A percentile compares a stretch with the other conserved stretches of the same genome.
These are phyloP conservation scores for Neodiprion lecontei DNA, from an alignment of 1,140 invertebrate species.

Conservation along the genomic window DNA sequence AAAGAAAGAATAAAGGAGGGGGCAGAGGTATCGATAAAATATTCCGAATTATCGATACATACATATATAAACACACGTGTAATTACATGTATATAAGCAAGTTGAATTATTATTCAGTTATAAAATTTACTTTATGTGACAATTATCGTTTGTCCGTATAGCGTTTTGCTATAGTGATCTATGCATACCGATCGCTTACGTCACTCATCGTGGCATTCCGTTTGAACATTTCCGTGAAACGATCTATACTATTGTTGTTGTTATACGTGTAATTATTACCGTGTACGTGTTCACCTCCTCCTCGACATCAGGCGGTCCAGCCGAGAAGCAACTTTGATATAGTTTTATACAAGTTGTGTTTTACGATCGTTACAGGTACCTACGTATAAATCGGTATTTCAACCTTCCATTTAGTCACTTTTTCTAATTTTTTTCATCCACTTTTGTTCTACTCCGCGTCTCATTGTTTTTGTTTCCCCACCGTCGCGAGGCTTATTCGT, in stretches of 20 bases:
- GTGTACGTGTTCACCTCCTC: background rate
- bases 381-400: background rate
- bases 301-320: background rate
- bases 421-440: background rate
- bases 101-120: background rate
- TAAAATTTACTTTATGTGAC: background rate
- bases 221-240: no score
- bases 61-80: no score
- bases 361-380: background rate
- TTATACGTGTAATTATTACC: no score
- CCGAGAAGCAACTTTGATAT: background rate
- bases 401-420: background rate
- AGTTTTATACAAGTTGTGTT: background rate
- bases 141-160: background rate
- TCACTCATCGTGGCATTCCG: no score
- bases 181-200: no score
- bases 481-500: no score
- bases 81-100: no score
- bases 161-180: no score
- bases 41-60: background rate
- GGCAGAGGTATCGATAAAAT: conserved; percentile 9
- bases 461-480: no score
- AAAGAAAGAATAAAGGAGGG: conserved; percentile 3
- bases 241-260: no score
- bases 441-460: no score